phyloP scores from a whole-genome alignment of 2,888 invertebrate genomes.

The Phragmatobia fuliginosa region DNA sequence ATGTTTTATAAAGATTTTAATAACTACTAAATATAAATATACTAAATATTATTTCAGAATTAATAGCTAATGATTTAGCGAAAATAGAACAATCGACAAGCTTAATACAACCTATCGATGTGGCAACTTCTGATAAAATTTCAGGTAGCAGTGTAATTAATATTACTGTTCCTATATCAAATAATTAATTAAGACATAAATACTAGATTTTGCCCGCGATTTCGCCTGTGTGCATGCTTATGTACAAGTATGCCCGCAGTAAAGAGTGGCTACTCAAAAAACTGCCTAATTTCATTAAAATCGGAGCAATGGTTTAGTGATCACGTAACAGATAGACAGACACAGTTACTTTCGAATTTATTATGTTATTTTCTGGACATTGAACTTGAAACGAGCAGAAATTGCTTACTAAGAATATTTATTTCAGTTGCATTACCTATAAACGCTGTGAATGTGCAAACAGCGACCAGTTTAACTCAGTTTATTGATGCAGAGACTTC shows the following conservation, averaged over 20 bases:
- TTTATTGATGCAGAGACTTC: not conserved
- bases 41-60: conserved; percentile 4
- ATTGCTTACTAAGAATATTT: not conserved
- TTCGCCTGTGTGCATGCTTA: too few relatives aligned
- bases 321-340: too few relatives aligned
- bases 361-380: too few relatives aligned
- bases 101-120: not conserved
- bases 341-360: too few relatives aligned
- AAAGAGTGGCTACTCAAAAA: too few relatives aligned
- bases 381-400: not conserved
- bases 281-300: too few relatives aligned
- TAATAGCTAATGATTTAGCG: not conserved
- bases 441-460: not conserved
- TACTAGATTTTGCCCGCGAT: too few relatives aligned
- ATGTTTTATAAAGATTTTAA: too few relatives aligned
- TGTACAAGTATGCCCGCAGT: too few relatives aligned
- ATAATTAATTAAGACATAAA: not conserved
- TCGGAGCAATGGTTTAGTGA: too few relatives aligned
- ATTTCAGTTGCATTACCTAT: not conserved
- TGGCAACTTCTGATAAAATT: not conserved
- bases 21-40: too few relatives aligned
- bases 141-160: not conserved
- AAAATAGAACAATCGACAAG: not conserved
- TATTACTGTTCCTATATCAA: not conserved
- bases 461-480: not conserved